These are phyloP conservation scores for Leptopterna dolabrata DNA, from an alignment of 2,888 invertebrate species.

Conservation along the genomic window DNA sequence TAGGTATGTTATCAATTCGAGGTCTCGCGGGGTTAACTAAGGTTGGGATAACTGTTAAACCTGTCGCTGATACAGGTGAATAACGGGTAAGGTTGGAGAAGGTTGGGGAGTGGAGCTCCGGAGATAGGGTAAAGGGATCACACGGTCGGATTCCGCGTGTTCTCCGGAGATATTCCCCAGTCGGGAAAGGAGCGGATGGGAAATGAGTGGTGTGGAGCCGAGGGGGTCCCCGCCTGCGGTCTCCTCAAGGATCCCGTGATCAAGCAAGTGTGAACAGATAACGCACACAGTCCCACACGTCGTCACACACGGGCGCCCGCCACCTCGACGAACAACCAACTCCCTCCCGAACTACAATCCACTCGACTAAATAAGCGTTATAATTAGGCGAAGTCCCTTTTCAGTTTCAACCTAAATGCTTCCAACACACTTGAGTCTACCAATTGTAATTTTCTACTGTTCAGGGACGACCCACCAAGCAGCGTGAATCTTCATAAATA, in stretches of 20 bases:
- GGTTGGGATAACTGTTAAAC: background rate
- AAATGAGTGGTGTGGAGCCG: background rate
- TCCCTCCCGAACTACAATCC: background rate
- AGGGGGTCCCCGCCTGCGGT: conserved; percentile 23
- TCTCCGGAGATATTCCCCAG: conserved; percentile 32
- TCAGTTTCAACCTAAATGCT: background rate
- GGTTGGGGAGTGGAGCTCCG: background rate
- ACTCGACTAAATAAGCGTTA: background rate
- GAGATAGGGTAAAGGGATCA: conserved; percentile 28
- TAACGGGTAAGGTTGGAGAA: background rate
- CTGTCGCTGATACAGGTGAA: conserved; percentile 7
- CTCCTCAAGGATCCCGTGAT: conserved; percentile 49
- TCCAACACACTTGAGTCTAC: background rate
- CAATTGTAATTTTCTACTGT: background rate
- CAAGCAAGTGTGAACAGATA: conserved; percentile 49
- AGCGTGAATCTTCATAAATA: too few relatives aligned
- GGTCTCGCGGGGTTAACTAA: background rate
- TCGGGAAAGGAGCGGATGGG: background rate
- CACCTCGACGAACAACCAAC: background rate
- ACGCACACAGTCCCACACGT: conserved; percentile 10
- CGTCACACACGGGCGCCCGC: background rate
- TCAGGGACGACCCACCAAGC: too few relatives aligned
- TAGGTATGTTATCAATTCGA: conserved; percentile 2
- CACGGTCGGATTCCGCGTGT: conserved; percentile 40
- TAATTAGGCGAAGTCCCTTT: background rate